phyloP scores from a whole-genome alignment of 2,113 vertebrate species.

The Varanus komodoensis region DNA sequence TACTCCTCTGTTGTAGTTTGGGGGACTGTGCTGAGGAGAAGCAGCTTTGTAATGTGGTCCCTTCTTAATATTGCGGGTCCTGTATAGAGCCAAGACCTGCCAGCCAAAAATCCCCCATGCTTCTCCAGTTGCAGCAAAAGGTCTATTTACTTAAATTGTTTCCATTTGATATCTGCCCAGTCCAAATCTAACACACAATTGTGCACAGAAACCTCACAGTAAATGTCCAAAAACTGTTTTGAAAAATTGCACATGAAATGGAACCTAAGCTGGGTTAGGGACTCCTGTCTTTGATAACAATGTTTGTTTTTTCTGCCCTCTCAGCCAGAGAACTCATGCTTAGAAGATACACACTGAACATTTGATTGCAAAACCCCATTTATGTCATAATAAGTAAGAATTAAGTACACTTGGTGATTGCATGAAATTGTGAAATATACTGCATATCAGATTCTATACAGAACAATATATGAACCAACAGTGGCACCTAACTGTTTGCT shows the following conservation, averaged over 20 bases:
- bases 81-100: not conserved
- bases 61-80: not conserved
- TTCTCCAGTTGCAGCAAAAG: not conserved
- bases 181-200: not conserved
- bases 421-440: not conserved
- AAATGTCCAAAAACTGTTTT: not conserved
- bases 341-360: not conserved
- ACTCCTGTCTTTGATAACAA: not conserved
- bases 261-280: not conserved
- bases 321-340: not conserved
- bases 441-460: not conserved
- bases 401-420: not conserved
- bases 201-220: not conserved
- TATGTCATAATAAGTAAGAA: not conserved
- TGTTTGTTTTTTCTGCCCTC: not conserved
- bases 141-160: not conserved
- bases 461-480: not conserved
- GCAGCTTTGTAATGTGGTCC: not conserved
- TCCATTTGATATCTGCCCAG: no score
- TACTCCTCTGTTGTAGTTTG: not conserved
- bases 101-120: not conserved
- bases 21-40: not conserved
- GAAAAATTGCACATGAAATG: not conserved
- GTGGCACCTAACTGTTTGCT: conserved; percentile 5
- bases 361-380: not conserved